These are phyloP conservation scores for Cygnus atratus DNA, from an alignment of 2,113 vertebrate genomes.

Conservation along the genomic window DNA sequence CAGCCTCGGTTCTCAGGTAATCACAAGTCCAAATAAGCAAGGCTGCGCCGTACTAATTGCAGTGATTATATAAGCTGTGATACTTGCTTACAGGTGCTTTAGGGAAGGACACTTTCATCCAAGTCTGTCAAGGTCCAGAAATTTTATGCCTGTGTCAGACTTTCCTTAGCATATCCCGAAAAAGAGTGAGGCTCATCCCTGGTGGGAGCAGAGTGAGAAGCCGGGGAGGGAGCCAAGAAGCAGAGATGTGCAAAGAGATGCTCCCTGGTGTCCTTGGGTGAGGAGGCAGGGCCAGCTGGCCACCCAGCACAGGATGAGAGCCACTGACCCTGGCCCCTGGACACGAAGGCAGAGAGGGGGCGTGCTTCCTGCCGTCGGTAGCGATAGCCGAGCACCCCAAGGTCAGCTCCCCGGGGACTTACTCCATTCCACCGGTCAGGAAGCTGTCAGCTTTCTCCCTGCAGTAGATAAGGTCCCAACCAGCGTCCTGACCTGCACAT, in stretches of 20 bases:
- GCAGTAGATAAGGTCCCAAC: background rate
- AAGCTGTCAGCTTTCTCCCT: background rate
- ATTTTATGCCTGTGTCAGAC: background rate
- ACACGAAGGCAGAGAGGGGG: fast-evolving
- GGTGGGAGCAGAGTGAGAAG: background rate
- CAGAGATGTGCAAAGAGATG: background rate
- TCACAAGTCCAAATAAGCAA: slow-evolving; percentile 7
- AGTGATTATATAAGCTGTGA: background rate
- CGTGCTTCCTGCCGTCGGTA: background rate
- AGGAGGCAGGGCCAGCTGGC: background rate
- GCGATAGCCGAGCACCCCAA: background rate
- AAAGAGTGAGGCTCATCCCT: background rate
- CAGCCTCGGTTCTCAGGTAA: slow-evolving; percentile 12
- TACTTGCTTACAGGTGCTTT: background rate
- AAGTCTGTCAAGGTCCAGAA: background rate
- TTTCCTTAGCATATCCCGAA: background rate
- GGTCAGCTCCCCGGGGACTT: background rate
- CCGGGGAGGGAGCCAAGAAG: background rate
- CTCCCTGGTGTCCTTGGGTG: background rate
- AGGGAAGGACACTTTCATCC: background rate
- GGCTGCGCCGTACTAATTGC: background rate
- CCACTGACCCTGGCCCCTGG: fast-evolving
- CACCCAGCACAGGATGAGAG: background rate
- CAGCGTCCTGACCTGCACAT: background rate
- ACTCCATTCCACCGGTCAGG: background rate